Base-by-base conservation (phyloP, 2,113 vertebrate genomes). In the Ciconia maguari region DNA sequence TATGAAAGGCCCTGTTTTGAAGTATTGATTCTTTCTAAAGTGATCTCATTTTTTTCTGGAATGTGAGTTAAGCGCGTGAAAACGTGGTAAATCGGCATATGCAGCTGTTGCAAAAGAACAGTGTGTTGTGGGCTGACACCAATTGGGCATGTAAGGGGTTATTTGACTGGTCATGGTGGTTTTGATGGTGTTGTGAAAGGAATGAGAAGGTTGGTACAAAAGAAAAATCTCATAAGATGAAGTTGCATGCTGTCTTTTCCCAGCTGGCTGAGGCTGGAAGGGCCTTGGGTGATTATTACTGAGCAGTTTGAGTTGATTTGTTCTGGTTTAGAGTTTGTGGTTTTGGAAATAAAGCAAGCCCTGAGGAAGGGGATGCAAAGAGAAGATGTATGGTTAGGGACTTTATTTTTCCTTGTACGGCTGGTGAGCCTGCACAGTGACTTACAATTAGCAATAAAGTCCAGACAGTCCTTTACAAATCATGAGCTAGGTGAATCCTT, bases 281-380 rank as follows among this genome's bases (percentile, higher is more conserved):
- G 41, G 65, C 70, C 87, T 95, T 8, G 0, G 44, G 93, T 72
- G 54, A 69, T 93, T 85, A 88, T 77, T 83, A 85, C 78, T 42
- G 78, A 90, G 70, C 61, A 95, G 51, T 91, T 85, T 90, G 82
- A 85, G 66, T 66, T 86, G 82, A 91, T 93, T 94, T 94, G 54
- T 94, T 91, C 87, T 80, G 54, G 42, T 84, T 84, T 78, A 78
- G 76, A 82, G 55, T 87, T 82, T 90, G 60, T 71, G 69, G 44
- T 3, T 91, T 88, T 90, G 75, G 82, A 88, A 90, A 93, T 26
- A 91, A 89, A 83, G 70, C 70, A 80, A 94, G 57, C 69, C 78
- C 78, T 0, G 13, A 90, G 82, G 92, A 94, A 72, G 41, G 29
- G 34, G 24, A 69, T 80, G 77, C 30, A 83, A 91, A 76, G 57